Conservation (phyloP, 2,797 vertebrate genomes). For the Megaceryle alcyon region DNA sequence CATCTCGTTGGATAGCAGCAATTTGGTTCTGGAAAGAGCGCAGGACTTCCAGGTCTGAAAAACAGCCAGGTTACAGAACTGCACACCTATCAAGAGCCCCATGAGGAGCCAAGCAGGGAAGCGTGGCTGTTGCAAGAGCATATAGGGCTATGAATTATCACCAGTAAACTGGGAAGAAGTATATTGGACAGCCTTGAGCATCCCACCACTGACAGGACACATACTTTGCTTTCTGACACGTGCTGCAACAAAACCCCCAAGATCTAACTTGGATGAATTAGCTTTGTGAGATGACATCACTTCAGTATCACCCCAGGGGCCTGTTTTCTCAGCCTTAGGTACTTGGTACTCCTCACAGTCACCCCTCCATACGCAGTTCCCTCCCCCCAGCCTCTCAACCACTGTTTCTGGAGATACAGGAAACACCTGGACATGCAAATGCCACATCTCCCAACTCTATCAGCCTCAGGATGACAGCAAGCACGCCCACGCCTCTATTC, state of each 20-base stretch:
- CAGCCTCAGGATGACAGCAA: background rate
- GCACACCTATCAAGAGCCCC: accelerated
- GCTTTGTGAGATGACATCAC: background rate
- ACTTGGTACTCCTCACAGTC: background rate
- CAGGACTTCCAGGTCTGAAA: slow-evolving; percentile 91
- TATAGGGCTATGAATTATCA: background rate
- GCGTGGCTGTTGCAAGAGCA: background rate
- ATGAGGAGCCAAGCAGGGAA: background rate
- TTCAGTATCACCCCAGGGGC: background rate
- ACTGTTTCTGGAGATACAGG: background rate
- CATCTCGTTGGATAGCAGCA: slow-evolving; percentile 93
- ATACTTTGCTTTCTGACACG: accelerated
- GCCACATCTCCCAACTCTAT: background rate
- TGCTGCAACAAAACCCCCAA: background rate
- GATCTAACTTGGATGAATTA: accelerated
- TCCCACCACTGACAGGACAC: background rate
- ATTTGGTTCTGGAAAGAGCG: slow-evolving; percentile 98
- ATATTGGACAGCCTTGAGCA: background rate
- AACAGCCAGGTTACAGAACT: slow-evolving; percentile 15
- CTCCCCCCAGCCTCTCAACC: background rate
- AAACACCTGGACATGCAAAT: background rate
- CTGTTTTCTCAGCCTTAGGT: background rate
- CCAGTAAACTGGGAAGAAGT: background rate
- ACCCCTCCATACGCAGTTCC: background rate
- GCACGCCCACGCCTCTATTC: no score